Evolutionary conservation across 2,797 vertebrate genomes (phyloP).

Genomic region (Pseudocheirus occidentalis): DNA sequence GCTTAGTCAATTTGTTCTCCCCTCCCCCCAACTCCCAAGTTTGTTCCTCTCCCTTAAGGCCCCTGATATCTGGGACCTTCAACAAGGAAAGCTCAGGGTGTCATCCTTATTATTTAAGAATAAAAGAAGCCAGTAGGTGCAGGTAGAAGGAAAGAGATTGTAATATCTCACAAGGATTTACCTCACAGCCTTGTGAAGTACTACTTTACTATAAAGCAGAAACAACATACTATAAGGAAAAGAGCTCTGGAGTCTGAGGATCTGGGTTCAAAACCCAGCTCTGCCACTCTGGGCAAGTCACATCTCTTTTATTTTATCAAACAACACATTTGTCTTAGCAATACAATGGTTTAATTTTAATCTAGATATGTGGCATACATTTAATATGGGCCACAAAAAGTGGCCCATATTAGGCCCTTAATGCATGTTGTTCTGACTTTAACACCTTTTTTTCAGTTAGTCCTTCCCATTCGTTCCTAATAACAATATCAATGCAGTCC

Average conservation of each 20-base stretch:
- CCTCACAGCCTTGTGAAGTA: not conserved
- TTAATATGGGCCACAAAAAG: too few species aligned
- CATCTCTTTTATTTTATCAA: not conserved
- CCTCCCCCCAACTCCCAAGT: too few species aligned
- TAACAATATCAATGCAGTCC: not conserved
- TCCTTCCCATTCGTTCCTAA: not conserved
- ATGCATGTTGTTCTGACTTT: too few species aligned
- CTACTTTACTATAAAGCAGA: not conserved
- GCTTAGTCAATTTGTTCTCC: not conserved
- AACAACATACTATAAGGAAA: not conserved
- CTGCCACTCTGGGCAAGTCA: not conserved
- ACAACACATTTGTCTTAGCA: not conserved
- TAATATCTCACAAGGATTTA: not conserved
- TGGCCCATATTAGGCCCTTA: not conserved
- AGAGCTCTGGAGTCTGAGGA: not conserved
- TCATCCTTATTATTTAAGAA: not conserved
- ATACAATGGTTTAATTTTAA: not conserved
- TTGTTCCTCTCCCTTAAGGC: too few species aligned
- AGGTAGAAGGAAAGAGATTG: not conserved
- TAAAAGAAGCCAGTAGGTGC: not conserved
- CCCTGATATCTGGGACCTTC: too few species aligned
- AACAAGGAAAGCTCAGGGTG: not conserved
- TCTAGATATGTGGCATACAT: too few species aligned
- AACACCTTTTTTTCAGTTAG: not conserved
- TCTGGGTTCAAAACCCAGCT: not conserved